Percentiles rank a stretch among this genome's conserved stretches.
These are phyloP conservation scores for Phrynocephalus versicolor DNA, from an alignment of 2,113 vertebrate genomes.

Conservation along the genomic window DNA sequence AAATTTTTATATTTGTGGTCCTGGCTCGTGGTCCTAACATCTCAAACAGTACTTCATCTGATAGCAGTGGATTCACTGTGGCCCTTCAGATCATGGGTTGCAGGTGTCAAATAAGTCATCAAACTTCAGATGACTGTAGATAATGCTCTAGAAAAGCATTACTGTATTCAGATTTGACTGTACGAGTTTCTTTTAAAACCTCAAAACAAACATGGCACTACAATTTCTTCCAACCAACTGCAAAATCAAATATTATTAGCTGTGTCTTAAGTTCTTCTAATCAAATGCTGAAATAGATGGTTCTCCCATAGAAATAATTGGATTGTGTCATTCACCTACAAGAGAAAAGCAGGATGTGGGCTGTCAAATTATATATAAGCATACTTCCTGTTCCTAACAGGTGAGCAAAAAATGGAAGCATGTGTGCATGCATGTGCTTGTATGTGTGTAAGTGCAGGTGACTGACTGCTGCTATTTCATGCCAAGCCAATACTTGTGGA, in stretches of 20 bases:
- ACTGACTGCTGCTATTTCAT: not conserved
- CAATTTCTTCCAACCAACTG: not conserved
- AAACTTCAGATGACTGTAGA: not conserved
- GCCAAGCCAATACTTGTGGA: not conserved
- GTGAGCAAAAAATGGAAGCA: not conserved
- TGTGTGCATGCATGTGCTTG: not conserved
- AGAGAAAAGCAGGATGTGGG: slow-evolving; percentile 7
- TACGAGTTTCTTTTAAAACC: not conserved
- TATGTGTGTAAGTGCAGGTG: not conserved
- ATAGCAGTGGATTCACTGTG: too few relatives aligned
- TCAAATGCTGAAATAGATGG: not conserved
- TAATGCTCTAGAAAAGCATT: too few relatives aligned
- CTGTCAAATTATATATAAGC: not conserved
- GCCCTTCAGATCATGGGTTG: too few relatives aligned
- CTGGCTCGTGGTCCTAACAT: too few relatives aligned
- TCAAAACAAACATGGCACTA: not conserved
- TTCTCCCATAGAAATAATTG: not conserved
- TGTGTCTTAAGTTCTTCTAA: not conserved
- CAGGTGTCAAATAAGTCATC: not conserved
- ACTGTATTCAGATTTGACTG: not conserved
- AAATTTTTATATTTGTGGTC: too few relatives aligned
- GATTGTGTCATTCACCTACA: not conserved
- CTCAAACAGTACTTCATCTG: too few relatives aligned
- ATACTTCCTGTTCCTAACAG: not conserved
- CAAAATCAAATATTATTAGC: not conserved